A percentile compares a stretch with the other conserved stretches of the same genome.
Conservation (phyloP, 2,797 vertebrate species). For the Lerista edwardsae region DNA sequence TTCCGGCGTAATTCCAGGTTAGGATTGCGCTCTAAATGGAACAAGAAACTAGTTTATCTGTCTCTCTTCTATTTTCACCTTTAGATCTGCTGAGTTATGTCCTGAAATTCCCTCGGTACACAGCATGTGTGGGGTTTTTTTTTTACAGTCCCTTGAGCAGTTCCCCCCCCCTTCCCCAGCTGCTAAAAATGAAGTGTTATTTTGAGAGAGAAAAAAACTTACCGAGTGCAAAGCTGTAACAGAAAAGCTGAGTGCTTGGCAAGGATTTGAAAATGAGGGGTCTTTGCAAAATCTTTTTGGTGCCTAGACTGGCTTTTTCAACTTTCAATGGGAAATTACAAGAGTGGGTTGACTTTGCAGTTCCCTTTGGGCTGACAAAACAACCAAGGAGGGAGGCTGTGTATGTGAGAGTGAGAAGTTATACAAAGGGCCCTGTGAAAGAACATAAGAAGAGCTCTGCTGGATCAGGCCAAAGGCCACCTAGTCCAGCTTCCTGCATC, state of each 20-base stretch:
- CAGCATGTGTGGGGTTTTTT: no score
- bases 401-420: no score
- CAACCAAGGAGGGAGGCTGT: not conserved
- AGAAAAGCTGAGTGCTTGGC: not conserved
- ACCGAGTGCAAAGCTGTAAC: not conserved
- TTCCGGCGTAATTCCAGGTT: no score
- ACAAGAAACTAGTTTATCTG: not conserved
- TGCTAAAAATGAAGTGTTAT: constrained; percentile 6
- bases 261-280: not conserved
- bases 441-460: no score
- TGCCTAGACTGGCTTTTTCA: not conserved
- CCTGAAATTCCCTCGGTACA: not conserved
- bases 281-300: not conserved
- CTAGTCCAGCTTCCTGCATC: no score
- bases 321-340: no score
- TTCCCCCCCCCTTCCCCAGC: not conserved
- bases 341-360: not conserved
- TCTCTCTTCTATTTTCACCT: not conserved
- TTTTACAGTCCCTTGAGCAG: not conserved
- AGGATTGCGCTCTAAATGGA: no score
- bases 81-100: not conserved
- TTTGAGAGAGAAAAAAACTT: not conserved
- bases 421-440: not conserved
- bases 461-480: no score
- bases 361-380: not conserved